Base-by-base conservation (phyloP, 2,113 vertebrate genomes). In the Lucifuga dentata region DNA sequence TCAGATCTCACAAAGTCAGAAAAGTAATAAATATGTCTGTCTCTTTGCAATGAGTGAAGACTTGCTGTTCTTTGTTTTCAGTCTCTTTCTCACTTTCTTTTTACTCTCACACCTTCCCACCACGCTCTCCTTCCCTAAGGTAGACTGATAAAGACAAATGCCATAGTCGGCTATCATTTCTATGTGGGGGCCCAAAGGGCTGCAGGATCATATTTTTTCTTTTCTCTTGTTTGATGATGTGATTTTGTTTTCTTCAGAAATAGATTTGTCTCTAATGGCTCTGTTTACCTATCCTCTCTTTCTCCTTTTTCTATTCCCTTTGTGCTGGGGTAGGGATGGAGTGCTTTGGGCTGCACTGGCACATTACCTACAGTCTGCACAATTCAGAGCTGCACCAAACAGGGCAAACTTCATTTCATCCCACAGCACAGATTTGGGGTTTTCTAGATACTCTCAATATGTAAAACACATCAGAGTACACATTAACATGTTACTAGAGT, bases 231-330 rank as follows among this genome's bases (percentile, higher is more conserved):
- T 93, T 94, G 91, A 93, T 92, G 92, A 91, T 93, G 90, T 93
- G 92, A 92, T 93, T 93, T 92, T 93, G 91, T 91, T 93, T 93
- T 92, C 90, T 90, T 91, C 89, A 91, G 88, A 92, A 91, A 94
- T 91, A 93, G 93, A 93, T 93, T 93, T 92, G 90, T 92, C 91
- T 90, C 86, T 92, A 92, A 94, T 91, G 91, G 90, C 90, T 92
- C 90, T 94, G 90, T 93, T 94, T 93, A 92, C 92, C 91, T 88
- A 86, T 81, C 86, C 83, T 83, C 81, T 68, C 76, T 69, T 74
- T 70, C 71, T 60, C 63, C 68, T 50, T 74, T 66, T 61, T 48
- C 50, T 79, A 73, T 75, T 81, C 78, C 73, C 74, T 65, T 45
- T 68, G 78, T 83, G 80, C 72, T 51, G 56, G 56, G 62, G 64